These are phyloP conservation scores for Pampus argenteus DNA, from an alignment of 2,797 vertebrate genomes.

Conservation along the genomic window DNA sequence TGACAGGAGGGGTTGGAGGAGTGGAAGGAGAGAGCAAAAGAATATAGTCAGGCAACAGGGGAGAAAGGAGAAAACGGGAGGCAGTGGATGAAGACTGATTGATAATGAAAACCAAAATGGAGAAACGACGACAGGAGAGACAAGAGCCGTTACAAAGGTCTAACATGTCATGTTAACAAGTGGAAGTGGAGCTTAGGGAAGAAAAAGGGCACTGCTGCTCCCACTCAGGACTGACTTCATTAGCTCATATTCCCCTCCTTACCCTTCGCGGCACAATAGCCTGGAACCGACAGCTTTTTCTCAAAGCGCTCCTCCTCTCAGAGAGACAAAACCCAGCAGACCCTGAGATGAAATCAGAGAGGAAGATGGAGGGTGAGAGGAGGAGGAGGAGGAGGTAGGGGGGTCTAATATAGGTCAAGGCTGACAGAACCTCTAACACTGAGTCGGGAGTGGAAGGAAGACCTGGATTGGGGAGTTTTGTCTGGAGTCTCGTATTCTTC, in stretches of 20 bases:
- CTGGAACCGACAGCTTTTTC: constrained; percentile 64
- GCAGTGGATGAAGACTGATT: constrained; percentile 48
- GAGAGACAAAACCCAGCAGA: constrained; percentile 59
- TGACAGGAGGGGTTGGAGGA: constrained; percentile 51
- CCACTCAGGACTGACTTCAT: constrained; percentile 67
- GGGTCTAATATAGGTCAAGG: constrained; percentile 70
- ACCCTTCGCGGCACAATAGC: constrained; percentile 50
- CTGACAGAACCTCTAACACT: constrained; percentile 56
- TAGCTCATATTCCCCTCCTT: constrained; percentile 61
- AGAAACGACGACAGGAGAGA: constrained; percentile 33
- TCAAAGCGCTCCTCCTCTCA: constrained; percentile 43
- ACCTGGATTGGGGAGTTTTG: constrained; percentile 41
- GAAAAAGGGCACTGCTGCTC: constrained; percentile 40
- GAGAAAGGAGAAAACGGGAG: constrained; percentile 21
- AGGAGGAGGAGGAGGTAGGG: not conserved
- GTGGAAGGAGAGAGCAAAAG: constrained; percentile 27
- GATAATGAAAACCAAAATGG: constrained; percentile 52
- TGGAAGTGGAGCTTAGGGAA: constrained; percentile 39
- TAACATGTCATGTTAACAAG: constrained; percentile 68
- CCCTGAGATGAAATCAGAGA: constrained; percentile 62
- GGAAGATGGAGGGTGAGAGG: constrained; percentile 29
- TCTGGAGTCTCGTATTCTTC: constrained; percentile 33
- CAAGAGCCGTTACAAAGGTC: constrained; percentile 49
- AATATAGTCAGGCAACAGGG: constrained; percentile 15
- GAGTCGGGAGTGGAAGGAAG: constrained; percentile 36